phyloP scores from a whole-genome alignment of 2,888 invertebrate genomes.

The Tolmerus cingulatus region DNA sequence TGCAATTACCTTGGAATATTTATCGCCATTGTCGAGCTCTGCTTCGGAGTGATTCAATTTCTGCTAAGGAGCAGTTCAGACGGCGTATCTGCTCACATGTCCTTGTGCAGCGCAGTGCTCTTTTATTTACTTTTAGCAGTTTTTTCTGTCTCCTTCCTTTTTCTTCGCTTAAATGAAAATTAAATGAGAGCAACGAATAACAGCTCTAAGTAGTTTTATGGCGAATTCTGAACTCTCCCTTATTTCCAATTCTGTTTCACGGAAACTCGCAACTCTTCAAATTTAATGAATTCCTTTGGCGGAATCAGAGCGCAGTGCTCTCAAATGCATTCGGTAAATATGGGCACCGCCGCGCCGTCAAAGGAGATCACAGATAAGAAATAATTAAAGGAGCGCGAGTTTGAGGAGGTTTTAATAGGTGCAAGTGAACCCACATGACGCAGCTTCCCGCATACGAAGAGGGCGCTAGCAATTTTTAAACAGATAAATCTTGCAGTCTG shows the following conservation, averaged over 20 bases:
- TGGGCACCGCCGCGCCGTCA: neutral
- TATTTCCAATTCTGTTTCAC: neutral
- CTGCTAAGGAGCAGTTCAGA: neutral
- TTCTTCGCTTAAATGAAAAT: neutral
- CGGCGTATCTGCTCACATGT: neutral
- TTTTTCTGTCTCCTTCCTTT: neutral
- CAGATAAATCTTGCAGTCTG: neutral
- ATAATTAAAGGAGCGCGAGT: neutral
- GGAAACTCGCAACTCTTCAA: neutral
- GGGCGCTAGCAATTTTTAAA: neutral
- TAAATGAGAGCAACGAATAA: neutral
- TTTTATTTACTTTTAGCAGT: neutral
- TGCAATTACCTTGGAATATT: constrained; percentile 37
- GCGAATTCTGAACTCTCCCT: neutral
- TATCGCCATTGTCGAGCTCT: neutral
- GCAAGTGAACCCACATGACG: neutral
- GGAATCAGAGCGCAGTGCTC: neutral
- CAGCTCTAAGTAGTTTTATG: neutral
- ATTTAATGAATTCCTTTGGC: neutral
- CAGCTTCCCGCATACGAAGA: neutral
- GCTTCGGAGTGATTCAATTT: constrained; percentile 2
- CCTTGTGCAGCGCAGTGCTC: neutral
- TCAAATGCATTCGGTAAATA: neutral
- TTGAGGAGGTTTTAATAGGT: neutral
- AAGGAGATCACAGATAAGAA: neutral